A percentile compares a stretch with the other conserved stretches of the same genome.
Evolutionary conservation across 2,113 vertebrate genomes (phyloP).

Genomic region (Caloenas nicobarica): DNA sequence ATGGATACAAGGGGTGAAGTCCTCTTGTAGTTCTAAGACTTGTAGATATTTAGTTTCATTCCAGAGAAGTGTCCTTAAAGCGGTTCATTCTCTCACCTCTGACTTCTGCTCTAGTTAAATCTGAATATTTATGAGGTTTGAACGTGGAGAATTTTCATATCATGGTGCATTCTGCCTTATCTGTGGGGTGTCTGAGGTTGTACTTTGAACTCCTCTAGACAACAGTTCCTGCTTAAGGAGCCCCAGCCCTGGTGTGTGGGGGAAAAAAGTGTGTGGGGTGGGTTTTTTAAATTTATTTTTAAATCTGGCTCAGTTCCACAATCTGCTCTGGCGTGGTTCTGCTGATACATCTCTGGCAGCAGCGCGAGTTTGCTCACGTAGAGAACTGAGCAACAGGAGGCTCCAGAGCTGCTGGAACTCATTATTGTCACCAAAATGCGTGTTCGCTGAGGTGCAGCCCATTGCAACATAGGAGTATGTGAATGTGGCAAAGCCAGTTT

Average conservation of each 20-base stretch:
- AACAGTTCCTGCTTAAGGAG: background rate
- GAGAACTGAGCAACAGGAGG: background rate
- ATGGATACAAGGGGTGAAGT: background rate
- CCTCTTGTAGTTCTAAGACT: background rate
- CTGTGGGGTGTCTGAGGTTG: background rate
- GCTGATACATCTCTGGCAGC: background rate
- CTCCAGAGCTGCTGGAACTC: background rate
- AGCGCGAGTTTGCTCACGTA: background rate
- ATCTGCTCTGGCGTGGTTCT: background rate
- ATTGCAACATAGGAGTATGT: rapidly evolving
- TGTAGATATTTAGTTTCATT: background rate
- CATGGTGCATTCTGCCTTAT: background rate
- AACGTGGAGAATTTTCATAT: background rate
- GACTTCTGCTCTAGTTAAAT: background rate
- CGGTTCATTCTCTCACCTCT: background rate
- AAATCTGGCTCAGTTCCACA: background rate
- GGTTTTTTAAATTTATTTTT: too few relatives aligned
- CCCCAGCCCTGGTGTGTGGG: background rate
- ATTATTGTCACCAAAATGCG: rapidly evolving
- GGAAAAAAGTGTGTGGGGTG: background rate
- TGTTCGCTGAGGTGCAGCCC: background rate
- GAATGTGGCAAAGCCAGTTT: conserved; percentile 44
- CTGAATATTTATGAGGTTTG: background rate
- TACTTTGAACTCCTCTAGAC: background rate
- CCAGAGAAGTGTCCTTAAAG: background rate